Conservation (phyloP, 2,797 vertebrate species). For the Caiman crocodilus region DNA sequence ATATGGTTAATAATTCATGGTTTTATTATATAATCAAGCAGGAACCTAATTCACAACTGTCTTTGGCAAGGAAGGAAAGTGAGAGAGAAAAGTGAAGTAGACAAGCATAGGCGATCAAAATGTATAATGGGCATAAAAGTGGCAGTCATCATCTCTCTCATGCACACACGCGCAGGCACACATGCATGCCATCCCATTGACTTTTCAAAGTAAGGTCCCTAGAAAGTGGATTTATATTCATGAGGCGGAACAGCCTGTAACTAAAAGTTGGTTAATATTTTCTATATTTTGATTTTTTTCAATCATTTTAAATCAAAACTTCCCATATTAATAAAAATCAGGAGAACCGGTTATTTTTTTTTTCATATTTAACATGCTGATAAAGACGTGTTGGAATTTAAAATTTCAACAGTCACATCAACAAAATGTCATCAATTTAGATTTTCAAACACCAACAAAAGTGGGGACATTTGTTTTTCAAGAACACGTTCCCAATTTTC, state of each 20-base stretch:
- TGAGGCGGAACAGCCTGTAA: not conserved
- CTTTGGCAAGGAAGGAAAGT: not conserved
- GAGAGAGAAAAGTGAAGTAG: not conserved
- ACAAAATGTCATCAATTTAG: too few species aligned
- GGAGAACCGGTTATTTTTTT: not conserved
- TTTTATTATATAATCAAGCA: conserved; percentile 60
- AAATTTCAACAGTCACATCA: not conserved
- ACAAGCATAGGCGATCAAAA: not conserved
- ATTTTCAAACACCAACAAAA: not conserved
- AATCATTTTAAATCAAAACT: not conserved
- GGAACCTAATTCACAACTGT: conserved; percentile 34
- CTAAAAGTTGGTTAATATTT: not conserved
- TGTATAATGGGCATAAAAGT: not conserved
- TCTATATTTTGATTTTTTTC: not conserved
- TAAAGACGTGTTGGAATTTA: not conserved
- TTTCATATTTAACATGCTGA: not conserved
- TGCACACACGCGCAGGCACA: not conserved
- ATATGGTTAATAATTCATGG: conserved; percentile 71
- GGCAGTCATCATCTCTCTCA: not conserved
- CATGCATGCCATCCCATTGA: not conserved
- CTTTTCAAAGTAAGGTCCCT: not conserved
- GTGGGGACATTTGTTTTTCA: not conserved
- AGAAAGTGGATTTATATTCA: not conserved
- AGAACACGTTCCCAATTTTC: not conserved
- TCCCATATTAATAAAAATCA: not conserved